Evolutionary conservation across 2,113 vertebrate species (phyloP).

Genomic region (Xiphophorus hellerii): DNA sequence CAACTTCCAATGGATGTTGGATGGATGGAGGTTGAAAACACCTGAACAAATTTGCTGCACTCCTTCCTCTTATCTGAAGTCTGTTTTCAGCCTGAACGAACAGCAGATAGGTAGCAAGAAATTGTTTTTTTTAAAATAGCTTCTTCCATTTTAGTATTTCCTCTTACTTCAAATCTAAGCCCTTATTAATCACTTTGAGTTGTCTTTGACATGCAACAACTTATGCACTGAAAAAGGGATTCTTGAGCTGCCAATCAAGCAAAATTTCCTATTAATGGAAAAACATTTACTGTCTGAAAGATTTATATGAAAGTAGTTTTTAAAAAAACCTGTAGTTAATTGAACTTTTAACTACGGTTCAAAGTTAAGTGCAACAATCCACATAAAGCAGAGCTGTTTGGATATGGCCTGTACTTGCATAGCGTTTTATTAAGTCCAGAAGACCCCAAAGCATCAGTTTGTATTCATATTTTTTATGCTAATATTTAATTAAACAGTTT

Average conservation of each 20-base stretch:
- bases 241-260: background rate
- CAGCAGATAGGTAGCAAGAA: background rate
- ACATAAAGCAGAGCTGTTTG: background rate
- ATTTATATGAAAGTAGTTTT: background rate
- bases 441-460: too few relatives aligned
- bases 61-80: background rate
- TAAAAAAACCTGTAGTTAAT: background rate
- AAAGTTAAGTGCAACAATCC: background rate
- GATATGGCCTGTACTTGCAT: too few relatives aligned
- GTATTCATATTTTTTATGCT: background rate
- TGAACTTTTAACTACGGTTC: background rate
- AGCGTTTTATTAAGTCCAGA: too few relatives aligned
- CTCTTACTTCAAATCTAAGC: too few relatives aligned
- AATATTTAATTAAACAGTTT: constrained; percentile 14
- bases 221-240: background rate
- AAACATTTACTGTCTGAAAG: background rate
- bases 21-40: background rate
- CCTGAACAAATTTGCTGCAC: background rate
- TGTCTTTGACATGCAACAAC: background rate
- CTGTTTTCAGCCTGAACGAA: background rate
- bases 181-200: background rate
- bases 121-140: background rate
- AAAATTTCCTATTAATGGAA: background rate
- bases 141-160: background rate
- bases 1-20: background rate